Percentiles rank a stretch among this genome's conserved stretches.
phyloP scores from a whole-genome alignment of 2,113 vertebrate genomes.

The Crotophaga sulcirostris region DNA sequence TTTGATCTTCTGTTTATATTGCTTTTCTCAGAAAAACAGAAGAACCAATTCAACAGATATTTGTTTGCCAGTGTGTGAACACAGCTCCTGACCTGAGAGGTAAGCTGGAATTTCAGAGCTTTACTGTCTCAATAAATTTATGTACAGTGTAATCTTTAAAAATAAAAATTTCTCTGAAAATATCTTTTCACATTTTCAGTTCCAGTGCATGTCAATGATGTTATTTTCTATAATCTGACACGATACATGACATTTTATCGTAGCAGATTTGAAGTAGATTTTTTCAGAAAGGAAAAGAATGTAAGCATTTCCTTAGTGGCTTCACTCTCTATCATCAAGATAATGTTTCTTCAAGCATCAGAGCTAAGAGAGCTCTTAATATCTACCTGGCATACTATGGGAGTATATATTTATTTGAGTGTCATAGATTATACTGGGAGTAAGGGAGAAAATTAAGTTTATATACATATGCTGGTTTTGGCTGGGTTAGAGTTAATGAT shows the following conservation, averaged over 20 bases:
- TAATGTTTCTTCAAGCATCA: not conserved
- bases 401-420: not conserved
- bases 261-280: not conserved
- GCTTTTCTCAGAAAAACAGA: conserved; percentile 22
- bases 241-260: not conserved
- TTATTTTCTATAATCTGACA: not conserved
- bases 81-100: not conserved
- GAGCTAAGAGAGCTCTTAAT: not conserved
- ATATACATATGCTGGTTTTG: not conserved
- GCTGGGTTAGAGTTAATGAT: too few species aligned
- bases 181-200: not conserved
- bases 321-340: not conserved
- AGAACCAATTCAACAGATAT: conserved; percentile 12
- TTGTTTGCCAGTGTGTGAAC: not conserved
- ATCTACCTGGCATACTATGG: not conserved
- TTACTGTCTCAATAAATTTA: not conserved
- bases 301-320: not conserved
- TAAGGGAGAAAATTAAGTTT: not conserved
- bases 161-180: not conserved
- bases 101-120: not conserved
- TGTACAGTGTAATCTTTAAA: not conserved
- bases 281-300: not conserved
- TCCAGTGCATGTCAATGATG: not conserved
- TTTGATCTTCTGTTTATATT: conserved; percentile 57
- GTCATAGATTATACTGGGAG: not conserved